phyloP scores from a whole-genome alignment of 2,888 invertebrate species.

The Perdita meconis region DNA sequence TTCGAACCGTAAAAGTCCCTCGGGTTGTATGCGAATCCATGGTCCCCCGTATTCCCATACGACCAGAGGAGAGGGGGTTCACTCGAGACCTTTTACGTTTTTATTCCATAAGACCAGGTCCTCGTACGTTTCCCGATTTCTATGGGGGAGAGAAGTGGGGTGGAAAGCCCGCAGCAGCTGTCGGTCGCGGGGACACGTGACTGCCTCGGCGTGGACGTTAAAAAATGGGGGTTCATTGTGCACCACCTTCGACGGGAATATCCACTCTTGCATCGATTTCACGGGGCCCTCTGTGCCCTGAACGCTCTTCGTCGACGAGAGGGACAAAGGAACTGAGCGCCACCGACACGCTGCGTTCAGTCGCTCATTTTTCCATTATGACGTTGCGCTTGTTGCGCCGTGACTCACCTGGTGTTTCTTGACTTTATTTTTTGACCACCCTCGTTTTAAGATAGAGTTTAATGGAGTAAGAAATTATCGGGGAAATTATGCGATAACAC shows the following conservation, averaged over 20 bases:
- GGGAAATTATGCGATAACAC: neutral
- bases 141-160: slow-evolving; percentile 48
- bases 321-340: slow-evolving; percentile 13
- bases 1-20: slow-evolving; percentile 19
- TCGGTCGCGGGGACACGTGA: slow-evolving; percentile 63
- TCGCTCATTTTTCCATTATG: slow-evolving; percentile 60
- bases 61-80: neutral
- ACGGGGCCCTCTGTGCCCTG: slow-evolving; percentile 34
- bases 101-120: slow-evolving; percentile 37
- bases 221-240: slow-evolving; percentile 77
- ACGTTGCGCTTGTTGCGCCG: slow-evolving; percentile 39
- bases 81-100: slow-evolving; percentile 36
- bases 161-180: slow-evolving; percentile 69
- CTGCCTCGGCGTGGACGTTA: slow-evolving; percentile 51
- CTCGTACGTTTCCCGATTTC: slow-evolving; percentile 67
- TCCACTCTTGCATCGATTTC: slow-evolving; percentile 56
- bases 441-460: neutral
- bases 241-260: slow-evolving; percentile 15
- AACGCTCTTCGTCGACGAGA: neutral
- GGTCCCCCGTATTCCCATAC: slow-evolving; percentile 54
- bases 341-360: slow-evolving; percentile 16
- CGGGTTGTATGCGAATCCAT: slow-evolving; percentile 50
- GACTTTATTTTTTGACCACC: slow-evolving; percentile 32
- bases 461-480: slow-evolving; percentile 21
- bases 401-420: slow-evolving; percentile 21